phyloP scores from a whole-genome alignment of 2,888 invertebrate species.

The Cataglyphis rosenhaueri region DNA sequence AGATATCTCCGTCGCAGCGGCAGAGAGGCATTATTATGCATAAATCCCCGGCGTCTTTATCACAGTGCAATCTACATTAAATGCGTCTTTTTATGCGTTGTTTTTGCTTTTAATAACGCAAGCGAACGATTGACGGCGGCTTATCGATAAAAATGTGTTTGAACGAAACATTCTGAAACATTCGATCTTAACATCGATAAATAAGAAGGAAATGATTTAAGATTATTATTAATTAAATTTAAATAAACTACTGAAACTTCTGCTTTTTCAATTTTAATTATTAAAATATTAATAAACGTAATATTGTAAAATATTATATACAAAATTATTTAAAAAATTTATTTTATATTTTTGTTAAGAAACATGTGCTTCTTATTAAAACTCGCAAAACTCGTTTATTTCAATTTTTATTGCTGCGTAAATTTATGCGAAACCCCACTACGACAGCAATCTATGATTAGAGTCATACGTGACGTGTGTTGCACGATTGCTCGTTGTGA shows the following conservation, averaged over 20 bases:
- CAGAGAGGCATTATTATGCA: background rate
- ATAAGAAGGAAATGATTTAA: background rate
- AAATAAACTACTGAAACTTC: background rate
- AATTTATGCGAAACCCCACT: conserved; percentile 15
- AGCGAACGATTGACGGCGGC: background rate
- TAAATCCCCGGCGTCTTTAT: conserved; percentile 22
- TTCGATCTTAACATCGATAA: background rate
- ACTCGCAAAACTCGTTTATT: background rate
- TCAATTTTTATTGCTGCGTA: conserved; percentile 10
- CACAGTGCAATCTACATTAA: conserved; percentile 40
- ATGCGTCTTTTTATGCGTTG: conserved; percentile 21
- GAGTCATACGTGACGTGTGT: background rate
- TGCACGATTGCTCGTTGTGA: background rate
- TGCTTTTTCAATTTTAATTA: background rate
- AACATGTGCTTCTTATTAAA: conserved; percentile 2
- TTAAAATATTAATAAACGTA: background rate
- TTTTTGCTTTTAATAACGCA: conserved; percentile 13
- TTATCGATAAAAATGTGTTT: background rate
- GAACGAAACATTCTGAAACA: background rate
- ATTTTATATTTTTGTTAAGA: background rate
- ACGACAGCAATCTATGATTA: conserved; percentile 4
- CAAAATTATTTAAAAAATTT: background rate
- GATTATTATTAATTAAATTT: background rate
- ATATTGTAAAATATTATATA: background rate
- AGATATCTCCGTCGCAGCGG: conserved; percentile 12